Evolutionary conservation across 2,888 invertebrate species (phyloP), one percentile per base, ranked within the genome.

Genomic region (Antitype chi): DNA sequence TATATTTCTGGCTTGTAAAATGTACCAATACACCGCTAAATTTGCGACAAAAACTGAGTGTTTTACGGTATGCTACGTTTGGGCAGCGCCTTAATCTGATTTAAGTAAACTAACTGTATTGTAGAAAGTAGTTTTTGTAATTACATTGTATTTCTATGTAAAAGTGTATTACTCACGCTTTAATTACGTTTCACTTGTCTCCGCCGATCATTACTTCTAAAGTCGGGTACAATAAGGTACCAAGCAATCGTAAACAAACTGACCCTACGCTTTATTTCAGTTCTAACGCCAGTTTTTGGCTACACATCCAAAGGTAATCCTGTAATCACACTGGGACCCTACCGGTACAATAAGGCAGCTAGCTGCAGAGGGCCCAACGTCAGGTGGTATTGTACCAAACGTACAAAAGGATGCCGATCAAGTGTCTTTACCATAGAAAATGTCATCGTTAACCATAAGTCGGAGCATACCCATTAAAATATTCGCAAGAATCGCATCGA

Each of bases 231-330:
- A 62, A 43, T 43, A 28, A 32, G n/a, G 15, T 20, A 43, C 23
- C 17, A 52, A 9, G 43, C 5, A 32, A 32, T 55, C 25, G 15
- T 17, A 47, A 68, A 60, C 32, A 55, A 55, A 62, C 15, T 23
- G 11, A 66, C 9, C 8, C 0, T 60, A 20, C 13, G 11, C 23
- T 63, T 32, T 70, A 38, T 83, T 83, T 55, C 62, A 80, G 81
- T 38, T 53, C 62, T 60, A 60, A 80, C 52, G 7, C 75, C 80
- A 43, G n/a, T 84, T n/a, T 84, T 85, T 63, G 67, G 80, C 38
- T 62, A 47, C 28, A 86, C 87, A 20, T 67, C 70, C 52, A 57
- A 49, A 17, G 90, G 89, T 5, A 86, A 82, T 38, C 84, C 85
- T 23, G 85, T 87, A 17, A 71, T 89, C 11, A 73, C 74, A 13